Base-by-base conservation (phyloP, 2,113 vertebrate genomes). In the Polypterus senegalus region DNA sequence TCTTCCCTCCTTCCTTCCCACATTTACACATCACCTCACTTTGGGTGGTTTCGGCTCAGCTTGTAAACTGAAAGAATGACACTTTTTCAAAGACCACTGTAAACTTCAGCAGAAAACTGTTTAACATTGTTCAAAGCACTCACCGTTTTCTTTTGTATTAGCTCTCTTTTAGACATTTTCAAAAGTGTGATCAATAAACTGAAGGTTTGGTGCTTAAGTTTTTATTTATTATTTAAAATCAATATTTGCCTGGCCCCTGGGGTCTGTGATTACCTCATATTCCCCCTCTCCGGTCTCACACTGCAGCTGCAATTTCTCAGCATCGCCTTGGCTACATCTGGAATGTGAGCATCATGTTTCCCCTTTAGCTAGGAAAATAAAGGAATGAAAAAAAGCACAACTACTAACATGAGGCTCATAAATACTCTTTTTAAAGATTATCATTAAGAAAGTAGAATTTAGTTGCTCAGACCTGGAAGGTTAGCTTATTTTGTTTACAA, bases 231-330 rank as follows among this genome's bases (percentile, higher is more conserved):
- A 88, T 90, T 89, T 85, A 86, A 86, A 87, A 90, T 90, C 93
- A 93, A 91, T 92, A 91, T 94, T 97, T 94, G 87, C 91, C 82
- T 82, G 90, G 88, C 88, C 91, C 89, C 87, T 72, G 73, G 88
- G 80, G 89, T 74, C 75, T 76, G 80, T 88, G 92, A 93, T 94
- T 93, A 94, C 90, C 89, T 96, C 90, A 87, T 87, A 91, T 89
- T 78, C 87, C 76, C 80, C 75, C 76, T 54, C 76, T 80, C 73
- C 80, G 79, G 79, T 72, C 49, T 80, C 49, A 69, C 70, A 80
- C 76, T 91, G 87, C 92, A 95, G 92, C 92, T 96, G 92, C 89
- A 92, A 81, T 92, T 91, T 91, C 85, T 91, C 88, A 82, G 74
- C 63, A 74, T 95, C 85, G 83, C 92, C 86, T 91, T 83, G 86